Evolutionary conservation across 2,113 vertebrate species (phyloP), one percentile per base, ranked within the genome.

Genomic region (Meles meles): DNA sequence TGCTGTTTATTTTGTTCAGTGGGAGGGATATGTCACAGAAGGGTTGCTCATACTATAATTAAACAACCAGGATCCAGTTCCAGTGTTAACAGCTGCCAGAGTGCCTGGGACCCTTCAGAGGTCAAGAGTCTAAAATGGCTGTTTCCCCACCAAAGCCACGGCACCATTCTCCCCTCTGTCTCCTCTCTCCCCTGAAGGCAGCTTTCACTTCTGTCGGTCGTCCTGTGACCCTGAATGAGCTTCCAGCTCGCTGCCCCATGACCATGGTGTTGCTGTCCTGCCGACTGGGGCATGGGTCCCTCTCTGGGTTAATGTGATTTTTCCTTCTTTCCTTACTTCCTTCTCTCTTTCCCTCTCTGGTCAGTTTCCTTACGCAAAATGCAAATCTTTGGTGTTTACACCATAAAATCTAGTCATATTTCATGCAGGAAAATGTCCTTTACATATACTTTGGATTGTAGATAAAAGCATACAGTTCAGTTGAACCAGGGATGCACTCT

Each of bases 101-200:
- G n/a, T 2, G 7, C 5, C 17, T 31, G 39, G 42, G n/a, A n/a
- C 47, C 5, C 21, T 47, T 37, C 17, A 21, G 89, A 87, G 47
- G 27, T 11, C 42, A 10, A 59, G 20, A 23, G 59, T 49, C 77
- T 27, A 31, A 82, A 74, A 12, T 17, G n/a, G 25, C 39, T 55
- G 1, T 42, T 69, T 83, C 57, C 39, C 27, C 39, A 44, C 61
- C 67, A 27, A 27, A 59, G 31, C 34, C 88, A 21, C 23, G 0
- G 34, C 18, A 23, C 27, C 8, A 0, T 4, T 10, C 31, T 63
- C 59, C n/a, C 72, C 1, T 57, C 52, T 7, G 0, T 1, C 10
- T 2, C 5, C 0, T 39, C 13, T 42, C 44, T 59, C 10, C 4
- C 1, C 0, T 1, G 5, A 49, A n/a, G 1, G 1, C 39, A 14